Percentiles rank a stretch among this genome's conserved stretches.
These are phyloP conservation scores for Hippoglossus hippoglossus DNA, from an alignment of 2,797 vertebrate genomes.

Conservation along the genomic window DNA sequence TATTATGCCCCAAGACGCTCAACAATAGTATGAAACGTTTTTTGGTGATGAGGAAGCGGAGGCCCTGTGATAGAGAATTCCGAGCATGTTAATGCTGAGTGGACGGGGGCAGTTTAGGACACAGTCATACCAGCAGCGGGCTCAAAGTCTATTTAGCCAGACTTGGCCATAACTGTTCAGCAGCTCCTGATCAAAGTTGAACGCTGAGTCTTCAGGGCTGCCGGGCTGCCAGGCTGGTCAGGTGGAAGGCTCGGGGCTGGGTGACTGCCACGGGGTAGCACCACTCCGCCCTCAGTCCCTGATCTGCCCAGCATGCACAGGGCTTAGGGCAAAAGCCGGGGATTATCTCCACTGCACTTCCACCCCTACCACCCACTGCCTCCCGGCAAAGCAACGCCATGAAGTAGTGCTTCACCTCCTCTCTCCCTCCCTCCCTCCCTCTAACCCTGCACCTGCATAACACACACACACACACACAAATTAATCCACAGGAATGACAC, in stretches of 20 bases:
- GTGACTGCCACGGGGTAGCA: slow-evolving; percentile 88
- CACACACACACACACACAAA: not conserved
- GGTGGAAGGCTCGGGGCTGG: slow-evolving; percentile 83
- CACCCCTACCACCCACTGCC: slow-evolving; percentile 77
- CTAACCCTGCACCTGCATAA: slow-evolving; percentile 18
- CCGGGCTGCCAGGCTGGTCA: slow-evolving; percentile 74
- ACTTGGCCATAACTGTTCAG: slow-evolving; percentile 38
- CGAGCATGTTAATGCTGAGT: slow-evolving; percentile 17
- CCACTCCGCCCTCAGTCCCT: slow-evolving; percentile 86
- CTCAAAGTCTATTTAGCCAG: slow-evolving; percentile 44
- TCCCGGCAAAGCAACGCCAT: slow-evolving; percentile 37
- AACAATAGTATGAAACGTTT: slow-evolving; percentile 12
- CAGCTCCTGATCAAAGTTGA: slow-evolving; percentile 53
- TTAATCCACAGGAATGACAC: not conserved
- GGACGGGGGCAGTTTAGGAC: slow-evolving; percentile 55
- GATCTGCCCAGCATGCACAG: slow-evolving; percentile 88
- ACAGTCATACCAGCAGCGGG: slow-evolving; percentile 20
- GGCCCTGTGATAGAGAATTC: slow-evolving; percentile 6
- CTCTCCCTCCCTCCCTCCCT: slow-evolving; percentile 6
- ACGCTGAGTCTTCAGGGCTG: slow-evolving; percentile 49
- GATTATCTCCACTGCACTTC: slow-evolving; percentile 84
- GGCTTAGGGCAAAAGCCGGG: slow-evolving; percentile 88
- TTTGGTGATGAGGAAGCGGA: slow-evolving; percentile 5
- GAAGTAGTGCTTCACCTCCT: slow-evolving; percentile 16
- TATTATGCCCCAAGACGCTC: slow-evolving; percentile 16